phyloP scores from a whole-genome alignment of 2,888 invertebrate species.

The Drosophila parthenogenetica region DNA sequence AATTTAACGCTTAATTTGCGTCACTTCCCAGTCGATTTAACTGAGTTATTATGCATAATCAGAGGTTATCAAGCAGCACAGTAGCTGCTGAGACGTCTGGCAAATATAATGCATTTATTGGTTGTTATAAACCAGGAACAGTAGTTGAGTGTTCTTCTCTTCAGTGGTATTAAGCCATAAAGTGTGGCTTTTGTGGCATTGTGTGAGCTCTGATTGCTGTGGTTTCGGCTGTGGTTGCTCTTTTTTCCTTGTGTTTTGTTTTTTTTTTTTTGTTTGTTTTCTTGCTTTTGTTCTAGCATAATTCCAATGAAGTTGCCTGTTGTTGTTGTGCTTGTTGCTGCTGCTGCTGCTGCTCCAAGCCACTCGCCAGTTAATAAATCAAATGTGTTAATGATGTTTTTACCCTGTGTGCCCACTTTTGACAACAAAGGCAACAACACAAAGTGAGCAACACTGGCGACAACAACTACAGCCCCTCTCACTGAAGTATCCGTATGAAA shows the following conservation, averaged over 20 bases:
- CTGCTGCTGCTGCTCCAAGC: conserved; percentile 44
- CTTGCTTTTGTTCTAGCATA: conserved; percentile 57
- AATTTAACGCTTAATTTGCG: background rate
- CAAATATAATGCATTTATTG: conserved; percentile 84
- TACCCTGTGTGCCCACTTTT: conserved; percentile 80
- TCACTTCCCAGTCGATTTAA: background rate
- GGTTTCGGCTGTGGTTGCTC: conserved; percentile 40
- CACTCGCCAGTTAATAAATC: conserved; percentile 85
- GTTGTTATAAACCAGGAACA: conserved; percentile 72
- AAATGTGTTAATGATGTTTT: conserved; percentile 86
- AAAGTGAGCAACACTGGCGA: conserved; percentile 34
- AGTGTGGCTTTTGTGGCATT: conserved; percentile 68
- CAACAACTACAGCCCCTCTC: conserved; percentile 44
- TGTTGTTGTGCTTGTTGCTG: conserved; percentile 29
- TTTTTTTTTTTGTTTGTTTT: conserved; percentile 19
- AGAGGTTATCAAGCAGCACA: conserved; percentile 45
- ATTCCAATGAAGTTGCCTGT: conserved; percentile 60
- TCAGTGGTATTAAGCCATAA: conserved; percentile 70
- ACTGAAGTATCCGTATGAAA: conserved; percentile 34
- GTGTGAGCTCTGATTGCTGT: conserved; percentile 24
- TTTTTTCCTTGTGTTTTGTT: conserved; percentile 10
- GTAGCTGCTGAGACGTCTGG: conserved; percentile 81
- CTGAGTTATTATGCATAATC: conserved; percentile 6
- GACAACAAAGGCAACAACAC: conserved; percentile 70
- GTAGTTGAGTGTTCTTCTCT: conserved; percentile 31